These are phyloP conservation scores for Bucorvus abyssinicus DNA, from an alignment of 2,797 vertebrate genomes.

Conservation along the genomic window DNA sequence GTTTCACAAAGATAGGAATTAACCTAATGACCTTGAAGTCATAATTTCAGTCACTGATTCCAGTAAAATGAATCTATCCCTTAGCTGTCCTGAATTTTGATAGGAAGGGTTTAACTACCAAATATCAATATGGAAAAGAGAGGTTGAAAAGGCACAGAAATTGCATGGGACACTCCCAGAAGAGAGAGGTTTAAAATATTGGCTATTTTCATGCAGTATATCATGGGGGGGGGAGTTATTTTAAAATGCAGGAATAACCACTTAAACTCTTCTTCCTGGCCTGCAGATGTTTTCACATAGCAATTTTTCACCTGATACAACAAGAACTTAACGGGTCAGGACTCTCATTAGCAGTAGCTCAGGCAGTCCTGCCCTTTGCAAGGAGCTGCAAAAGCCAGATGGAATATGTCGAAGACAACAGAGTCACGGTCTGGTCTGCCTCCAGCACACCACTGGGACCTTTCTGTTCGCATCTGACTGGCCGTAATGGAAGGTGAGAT, in stretches of 20 bases:
- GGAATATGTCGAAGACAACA: not conserved
- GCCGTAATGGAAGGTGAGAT: not conserved
- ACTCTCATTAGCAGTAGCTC: not conserved
- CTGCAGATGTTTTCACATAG: not conserved
- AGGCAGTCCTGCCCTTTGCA: not conserved
- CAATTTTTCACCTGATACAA: not conserved
- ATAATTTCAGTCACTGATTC: conserved; percentile 5
- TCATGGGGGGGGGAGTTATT: not conserved
- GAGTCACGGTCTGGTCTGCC: not conserved
- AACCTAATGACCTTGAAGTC: conserved; percentile 9
- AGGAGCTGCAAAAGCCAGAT: not conserved
- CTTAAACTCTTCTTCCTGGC: not conserved
- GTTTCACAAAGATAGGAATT: conserved; percentile 26
- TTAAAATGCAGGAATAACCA: not conserved
- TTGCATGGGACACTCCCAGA: not conserved
- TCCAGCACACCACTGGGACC: not conserved
- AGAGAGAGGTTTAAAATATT: not conserved
- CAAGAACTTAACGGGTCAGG: not conserved
- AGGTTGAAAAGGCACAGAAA: not conserved
- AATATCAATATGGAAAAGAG: not conserved
- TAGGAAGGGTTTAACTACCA: not conserved
- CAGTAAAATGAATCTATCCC: not conserved
- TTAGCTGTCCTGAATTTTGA: not conserved
- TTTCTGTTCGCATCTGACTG: not conserved
- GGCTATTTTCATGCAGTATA: not conserved